Evolutionary conservation across 1,140 invertebrate genomes (phyloP), one percentile per base, ranked within the genome.

Genomic region (Ganaspis sp.): DNA sequence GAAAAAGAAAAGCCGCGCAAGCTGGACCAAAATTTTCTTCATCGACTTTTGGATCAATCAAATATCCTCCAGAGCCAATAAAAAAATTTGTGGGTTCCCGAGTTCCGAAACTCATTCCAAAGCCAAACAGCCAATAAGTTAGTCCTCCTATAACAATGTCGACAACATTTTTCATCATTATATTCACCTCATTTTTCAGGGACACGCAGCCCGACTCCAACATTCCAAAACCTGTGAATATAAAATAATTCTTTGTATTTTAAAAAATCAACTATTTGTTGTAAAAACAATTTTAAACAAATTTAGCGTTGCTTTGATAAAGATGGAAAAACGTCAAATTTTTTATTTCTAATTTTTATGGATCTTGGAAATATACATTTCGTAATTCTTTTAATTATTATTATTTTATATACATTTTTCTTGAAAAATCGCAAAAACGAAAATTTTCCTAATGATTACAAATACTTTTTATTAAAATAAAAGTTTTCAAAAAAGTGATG

Each of bases 151-250:
- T 92, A 9, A 98, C 96, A 72, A 99, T 97, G 81, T 98, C 97
- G 0, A 97, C 96, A 0, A 98, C 94, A 85, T 98, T 98, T 89
- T 98, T 98, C 95, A 98, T 97, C 97, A 98, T 98, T n/a, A 98
- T 98, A 84, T 98, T 98, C 0, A 98, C 96, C 92, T 98, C 97
- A 85, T 98, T 98, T 90, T 98, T 98, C 34, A 97, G 93, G 0
- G 96, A 97, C 0, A 98, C 97, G 82, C 96, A 97, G 6, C 97
- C 97, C 0, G 96, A 97, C 88, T 98, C 97, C 72, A 98, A 87
- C 93, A 98, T 95, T 6, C 97, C 97, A 85, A 98, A 98, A 69
- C 97, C 96, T 96, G 76, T 15, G 87, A 77, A 71, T 49, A 29
- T 11, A 34, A 17, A 29, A 11, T 74, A 64, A 71, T 21, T n/a